Evolutionary conservation across 2,113 vertebrate species (phyloP).

Genomic region (Lonchura striata): DNA sequence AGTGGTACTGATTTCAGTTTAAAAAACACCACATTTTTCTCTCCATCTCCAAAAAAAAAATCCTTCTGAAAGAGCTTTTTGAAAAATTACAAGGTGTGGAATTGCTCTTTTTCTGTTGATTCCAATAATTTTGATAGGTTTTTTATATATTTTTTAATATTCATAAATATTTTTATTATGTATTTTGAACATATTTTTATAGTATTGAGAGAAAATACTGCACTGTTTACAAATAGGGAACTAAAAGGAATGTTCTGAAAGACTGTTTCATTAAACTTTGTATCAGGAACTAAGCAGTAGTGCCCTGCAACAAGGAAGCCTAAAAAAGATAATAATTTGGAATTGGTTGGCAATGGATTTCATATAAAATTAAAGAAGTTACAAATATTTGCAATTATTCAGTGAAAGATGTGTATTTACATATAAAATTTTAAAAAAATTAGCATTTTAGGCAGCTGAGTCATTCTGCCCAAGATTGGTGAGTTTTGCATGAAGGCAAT

Average conservation of each 20-base stretch:
- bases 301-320: not conserved
- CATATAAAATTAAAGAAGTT: not conserved
- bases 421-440: not conserved
- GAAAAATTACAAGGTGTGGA: not conserved
- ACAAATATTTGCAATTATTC: not conserved
- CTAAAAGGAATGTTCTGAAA: not conserved
- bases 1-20: not conserved
- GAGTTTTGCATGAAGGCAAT: slow-evolving; percentile 74
- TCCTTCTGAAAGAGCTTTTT: not conserved
- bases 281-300: not conserved
- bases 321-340: not conserved
- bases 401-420: not conserved
- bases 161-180: not conserved
- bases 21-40: not conserved
- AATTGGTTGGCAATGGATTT: not conserved
- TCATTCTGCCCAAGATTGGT: slow-evolving; percentile 51
- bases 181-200: not conserved
- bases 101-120: not conserved
- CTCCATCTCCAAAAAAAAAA: not conserved
- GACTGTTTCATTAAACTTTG: not conserved
- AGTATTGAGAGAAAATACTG: not conserved
- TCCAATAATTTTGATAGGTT: not conserved
- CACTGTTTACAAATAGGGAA: not conserved
- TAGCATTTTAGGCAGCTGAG: not conserved
- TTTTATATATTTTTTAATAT: not conserved